Conservation (phyloP, 92 coral and sea anemone genomes). For the Micromussa lordhowensis region DNA sequence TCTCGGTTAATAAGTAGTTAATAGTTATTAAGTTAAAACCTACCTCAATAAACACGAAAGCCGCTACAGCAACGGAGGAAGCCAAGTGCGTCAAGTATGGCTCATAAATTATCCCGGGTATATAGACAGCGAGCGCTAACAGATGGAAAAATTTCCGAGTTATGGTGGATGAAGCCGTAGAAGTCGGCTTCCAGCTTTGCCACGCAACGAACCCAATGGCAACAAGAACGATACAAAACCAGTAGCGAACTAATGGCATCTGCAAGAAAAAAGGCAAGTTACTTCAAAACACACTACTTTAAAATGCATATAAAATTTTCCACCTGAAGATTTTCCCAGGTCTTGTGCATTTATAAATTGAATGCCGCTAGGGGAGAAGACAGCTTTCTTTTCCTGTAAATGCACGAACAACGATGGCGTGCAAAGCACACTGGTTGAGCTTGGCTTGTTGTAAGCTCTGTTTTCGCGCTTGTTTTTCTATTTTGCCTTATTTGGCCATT, state of each 20-base stretch:
- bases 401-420: too few species aligned
- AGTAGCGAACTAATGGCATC: slow-evolving; percentile 52
- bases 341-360: too few species aligned
- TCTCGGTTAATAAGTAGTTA: too few species aligned
- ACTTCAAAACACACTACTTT: too few species aligned
- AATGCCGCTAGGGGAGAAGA: too few species aligned
- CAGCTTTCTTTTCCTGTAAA: too few species aligned
- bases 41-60: slow-evolving; percentile 92
- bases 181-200: slow-evolving; percentile 57
- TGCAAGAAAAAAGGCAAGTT: background rate
- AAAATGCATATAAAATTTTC: too few species aligned
- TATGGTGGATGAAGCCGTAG: slow-evolving; percentile 53
- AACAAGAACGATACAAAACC: slow-evolving; percentile 71
- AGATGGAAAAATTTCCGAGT: slow-evolving; percentile 88
- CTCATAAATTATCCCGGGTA: slow-evolving; percentile 87
- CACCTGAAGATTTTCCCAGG: too few species aligned
- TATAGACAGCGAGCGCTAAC: slow-evolving; percentile 81
- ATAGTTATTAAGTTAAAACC: background rate
- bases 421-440: too few species aligned
- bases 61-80: slow-evolving; percentile 88
- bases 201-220: slow-evolving; percentile 79
- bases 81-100: slow-evolving; percentile 88
- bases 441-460: too few species aligned
- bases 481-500: too few species aligned
- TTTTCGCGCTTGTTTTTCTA: too few species aligned